Base-by-base conservation (phyloP, 2,888 invertebrate genomes). In the Pachliopta kotzebuea region DNA sequence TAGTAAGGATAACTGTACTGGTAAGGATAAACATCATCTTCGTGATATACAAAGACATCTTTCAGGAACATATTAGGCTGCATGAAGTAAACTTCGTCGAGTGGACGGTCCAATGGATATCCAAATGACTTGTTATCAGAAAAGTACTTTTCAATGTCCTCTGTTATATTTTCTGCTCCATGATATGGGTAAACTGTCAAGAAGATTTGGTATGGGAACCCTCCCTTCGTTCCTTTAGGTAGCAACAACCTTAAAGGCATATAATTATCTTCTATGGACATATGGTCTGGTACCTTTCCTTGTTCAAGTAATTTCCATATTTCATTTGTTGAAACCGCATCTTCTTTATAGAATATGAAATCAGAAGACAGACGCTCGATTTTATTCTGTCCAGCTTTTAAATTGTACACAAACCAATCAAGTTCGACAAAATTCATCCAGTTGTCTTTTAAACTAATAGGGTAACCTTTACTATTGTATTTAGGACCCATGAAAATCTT, bases 401-500 rank as follows among this genome's bases (percentile, higher is more conserved):
- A 85, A 62, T 93, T 90, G 71, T 92, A 88, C 45, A 89, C 77
- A 81, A 94, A 94, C 78, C 87, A 88, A 77, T 95, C 95, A 29
- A 95, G 79, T 77, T 93, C 90, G 68, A 93, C 92, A 76, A 94
- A 94, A 78, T 94, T 93, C 73, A 89, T 83, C 79, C 93, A 92
- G 78, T 92, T 93, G 20, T 94, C 86, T 67, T 92, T 88, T 20
- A 95, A 76, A 67, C 84, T 82, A 24, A 93, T 75, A 31, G 85
- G 83, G 69, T 89, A 92, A 55, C 92, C 92, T 56, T 91, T 89
- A 70, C 92, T 87, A 74, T 95, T 94, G 76, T 93, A 94, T 81
- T 95, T 95, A 9, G 96, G 96, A 69, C 94, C 95, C 49, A 95
- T 74, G 92, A 94, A 96, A 26, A 95, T 83, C 71, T 94, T 94